Base-by-base conservation (phyloP, 2,888 invertebrate species). In the Uloborus plumipes region DNA sequence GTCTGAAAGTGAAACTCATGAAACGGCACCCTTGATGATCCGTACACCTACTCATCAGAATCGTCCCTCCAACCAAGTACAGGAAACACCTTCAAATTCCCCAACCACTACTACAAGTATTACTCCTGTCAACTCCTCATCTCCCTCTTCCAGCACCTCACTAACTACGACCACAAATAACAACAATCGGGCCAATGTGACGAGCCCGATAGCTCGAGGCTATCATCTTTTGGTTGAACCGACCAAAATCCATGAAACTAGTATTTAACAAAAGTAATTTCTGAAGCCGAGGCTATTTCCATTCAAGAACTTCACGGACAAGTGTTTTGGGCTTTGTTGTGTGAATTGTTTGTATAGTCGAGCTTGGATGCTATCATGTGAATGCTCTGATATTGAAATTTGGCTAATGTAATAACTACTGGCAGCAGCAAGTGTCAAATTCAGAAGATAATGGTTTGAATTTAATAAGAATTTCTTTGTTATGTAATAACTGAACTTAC, bases 171-270 rank as follows among this genome's bases (percentile, higher is more conserved):
- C 67, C 62, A 71, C 61, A 26, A 22, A 66, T 13, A 59, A 71
- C 31, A 58, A 64, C 53, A 81, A 66, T 65, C 55, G 84, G 22
- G 53, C 62, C 0, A 66, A 74, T 50, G 76, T 70, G 16, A 71
- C 80, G 22, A 79, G 75, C 49, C 86, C 86, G 31, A 64, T 86
- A 59, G 73, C 84, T 26, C 86, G 85, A 70, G 85, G 86, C 49
- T 86, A 86, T 70, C 85, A 86, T 69, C 75, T 86, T 55, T 69
- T 86, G 49, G 67, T 78, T 16, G 86, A 86, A 69, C 78, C 85
- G 16, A 80, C 80, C 67, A 85, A 86, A 89, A 92, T 93, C 89
- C 93, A 93, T 90, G 93, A 93, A 89, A 93, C 93, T 88, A 93
- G 93, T 90, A 93, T 93, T 88, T 93, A 92, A 88, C 74, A 39